phyloP scores from a whole-genome alignment of 2,113 vertebrate genomes.

The Progne subis region DNA sequence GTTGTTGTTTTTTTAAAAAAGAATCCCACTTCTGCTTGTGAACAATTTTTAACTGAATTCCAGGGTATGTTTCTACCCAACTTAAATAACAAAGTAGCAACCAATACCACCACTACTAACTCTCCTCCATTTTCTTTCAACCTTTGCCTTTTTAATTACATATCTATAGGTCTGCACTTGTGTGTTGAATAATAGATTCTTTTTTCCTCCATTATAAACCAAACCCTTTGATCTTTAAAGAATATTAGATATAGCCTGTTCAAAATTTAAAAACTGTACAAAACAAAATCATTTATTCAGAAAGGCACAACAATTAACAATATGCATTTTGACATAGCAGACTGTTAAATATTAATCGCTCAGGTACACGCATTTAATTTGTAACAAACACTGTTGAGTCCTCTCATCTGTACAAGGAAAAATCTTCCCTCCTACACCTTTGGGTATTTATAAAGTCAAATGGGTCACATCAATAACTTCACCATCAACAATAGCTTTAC shows the following conservation, averaged over 20 bases:
- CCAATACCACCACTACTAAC: background rate
- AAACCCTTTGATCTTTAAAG: constrained; percentile 40
- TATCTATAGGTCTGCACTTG: background rate
- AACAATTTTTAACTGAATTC: background rate
- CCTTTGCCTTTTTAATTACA: background rate
- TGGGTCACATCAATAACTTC: constrained; percentile 53
- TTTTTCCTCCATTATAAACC: background rate
- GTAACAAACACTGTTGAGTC: constrained; percentile 42
- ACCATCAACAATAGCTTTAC: constrained; percentile 58
- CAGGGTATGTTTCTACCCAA: background rate
- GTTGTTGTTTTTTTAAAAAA: background rate
- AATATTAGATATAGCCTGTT: background rate
- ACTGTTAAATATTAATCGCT: constrained; percentile 72
- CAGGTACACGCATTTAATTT: constrained; percentile 44
- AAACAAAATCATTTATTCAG: constrained; percentile 51
- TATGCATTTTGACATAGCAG: constrained; percentile 53
- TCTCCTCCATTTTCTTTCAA: background rate
- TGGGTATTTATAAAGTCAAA: constrained; percentile 44
- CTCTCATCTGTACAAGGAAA: constrained; percentile 43
- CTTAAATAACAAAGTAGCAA: background rate
- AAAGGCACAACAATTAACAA: constrained; percentile 71
- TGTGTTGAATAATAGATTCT: background rate
- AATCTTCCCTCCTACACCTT: constrained; percentile 53
- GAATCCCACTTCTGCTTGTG: background rate
- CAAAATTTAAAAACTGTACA: background rate